A percentile compares a stretch with the other conserved stretches of the same genome.
phyloP scores from a whole-genome alignment of 2,888 invertebrate genomes.

The Rhogogaster chlorosoma region DNA sequence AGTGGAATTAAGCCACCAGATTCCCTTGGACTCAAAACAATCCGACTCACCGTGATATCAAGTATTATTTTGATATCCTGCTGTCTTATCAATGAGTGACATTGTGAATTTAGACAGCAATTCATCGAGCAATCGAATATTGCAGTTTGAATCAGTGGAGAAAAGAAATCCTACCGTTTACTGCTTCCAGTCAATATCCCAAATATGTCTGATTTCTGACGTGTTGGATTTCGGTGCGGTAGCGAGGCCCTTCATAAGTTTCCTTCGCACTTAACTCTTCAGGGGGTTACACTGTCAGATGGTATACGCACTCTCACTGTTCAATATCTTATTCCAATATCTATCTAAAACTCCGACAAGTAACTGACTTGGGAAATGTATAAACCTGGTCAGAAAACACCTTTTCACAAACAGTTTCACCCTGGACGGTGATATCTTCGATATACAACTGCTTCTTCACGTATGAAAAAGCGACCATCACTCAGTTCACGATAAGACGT shows the following conservation, averaged over 20 bases:
- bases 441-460: background rate
- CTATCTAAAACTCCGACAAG: background rate
- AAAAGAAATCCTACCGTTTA: slow-evolving; percentile 65
- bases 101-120: background rate
- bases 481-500: background rate
- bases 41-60: background rate
- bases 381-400: background rate
- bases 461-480: slow-evolving; percentile 1
- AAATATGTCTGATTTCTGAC: slow-evolving; percentile 70
- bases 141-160: background rate
- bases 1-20: background rate
- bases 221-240: slow-evolving; percentile 67
- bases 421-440: background rate
- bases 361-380: background rate
- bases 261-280: slow-evolving; percentile 62
- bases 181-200: slow-evolving; percentile 74
- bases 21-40: background rate
- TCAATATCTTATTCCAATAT: background rate
- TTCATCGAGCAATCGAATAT: background rate
- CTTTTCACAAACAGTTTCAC: slow-evolving; percentile 2
- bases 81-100: background rate
- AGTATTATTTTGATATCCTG: background rate
- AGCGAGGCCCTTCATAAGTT: slow-evolving; percentile 73
- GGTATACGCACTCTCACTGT: slow-evolving; percentile 37
- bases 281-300: slow-evolving; percentile 16